These are phyloP conservation scores for Eueides isabella DNA, from an alignment of 1,140 invertebrate species.

Conservation along the genomic window DNA sequence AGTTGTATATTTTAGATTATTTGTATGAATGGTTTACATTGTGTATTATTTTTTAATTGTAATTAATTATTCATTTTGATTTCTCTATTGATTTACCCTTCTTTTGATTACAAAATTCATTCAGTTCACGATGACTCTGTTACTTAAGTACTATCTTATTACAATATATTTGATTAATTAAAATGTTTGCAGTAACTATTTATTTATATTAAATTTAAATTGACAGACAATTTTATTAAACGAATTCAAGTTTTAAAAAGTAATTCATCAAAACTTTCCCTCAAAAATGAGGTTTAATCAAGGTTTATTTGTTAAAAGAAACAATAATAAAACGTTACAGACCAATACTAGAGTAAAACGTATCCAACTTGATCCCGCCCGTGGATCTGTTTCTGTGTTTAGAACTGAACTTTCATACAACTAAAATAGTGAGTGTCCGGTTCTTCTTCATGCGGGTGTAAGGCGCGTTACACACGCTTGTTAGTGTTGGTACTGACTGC, in stretches of 20 bases:
- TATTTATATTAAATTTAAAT: too few relatives aligned
- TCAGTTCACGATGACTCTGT: background rate
- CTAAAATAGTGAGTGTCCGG: slow-evolving; percentile 9
- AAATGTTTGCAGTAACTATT: background rate
- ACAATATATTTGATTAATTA: background rate
- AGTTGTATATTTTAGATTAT: background rate
- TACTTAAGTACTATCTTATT: background rate
- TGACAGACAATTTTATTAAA: too few relatives aligned
- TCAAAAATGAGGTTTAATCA: background rate
- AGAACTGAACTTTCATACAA: slow-evolving; percentile 1
- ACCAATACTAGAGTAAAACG: slow-evolving; percentile 2
- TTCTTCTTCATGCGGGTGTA: slow-evolving; percentile 12
- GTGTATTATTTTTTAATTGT: background rate
- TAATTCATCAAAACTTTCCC: background rate
- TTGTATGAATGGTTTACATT: background rate
- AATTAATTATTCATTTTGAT: background rate
- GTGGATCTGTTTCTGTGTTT: slow-evolving; percentile 22
- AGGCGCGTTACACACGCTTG: background rate
- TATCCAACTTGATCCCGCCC: slow-evolving; percentile 1
- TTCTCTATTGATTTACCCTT: background rate
- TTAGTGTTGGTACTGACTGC: too few relatives aligned
- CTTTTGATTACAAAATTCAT: background rate
- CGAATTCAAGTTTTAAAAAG: background rate
- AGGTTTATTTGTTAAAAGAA: background rate
- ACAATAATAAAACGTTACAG: background rate